Evolutionary conservation across 2,797 vertebrate genomes (phyloP).

Genomic region (Chelonia mydas): DNA sequence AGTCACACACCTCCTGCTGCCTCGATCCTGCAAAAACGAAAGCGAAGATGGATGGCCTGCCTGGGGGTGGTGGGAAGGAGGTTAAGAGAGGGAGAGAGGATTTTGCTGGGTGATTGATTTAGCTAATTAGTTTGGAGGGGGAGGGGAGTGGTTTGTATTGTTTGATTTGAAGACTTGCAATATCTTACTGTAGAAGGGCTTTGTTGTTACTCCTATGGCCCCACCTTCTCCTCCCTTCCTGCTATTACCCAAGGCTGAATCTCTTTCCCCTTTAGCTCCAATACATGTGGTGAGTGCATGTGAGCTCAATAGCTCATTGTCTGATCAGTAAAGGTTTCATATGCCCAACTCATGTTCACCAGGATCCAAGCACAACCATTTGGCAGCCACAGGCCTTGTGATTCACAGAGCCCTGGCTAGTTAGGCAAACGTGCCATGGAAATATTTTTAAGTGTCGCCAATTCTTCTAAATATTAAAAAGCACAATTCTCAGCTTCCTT

Average conservation of each 20-base stretch:
- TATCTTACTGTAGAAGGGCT: fast-evolving
- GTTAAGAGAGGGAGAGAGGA: neutral
- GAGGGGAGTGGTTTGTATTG: neutral
- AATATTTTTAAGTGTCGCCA: neutral
- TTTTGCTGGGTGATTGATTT: constrained; percentile 48
- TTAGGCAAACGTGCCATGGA: neutral
- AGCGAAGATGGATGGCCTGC: constrained; percentile 50
- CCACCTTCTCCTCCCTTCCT: neutral
- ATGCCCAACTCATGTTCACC: no score
- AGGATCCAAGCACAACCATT: no score
- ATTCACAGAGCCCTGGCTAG: neutral
- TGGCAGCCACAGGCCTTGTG: neutral
- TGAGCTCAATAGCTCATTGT: neutral
- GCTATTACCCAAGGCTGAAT: neutral
- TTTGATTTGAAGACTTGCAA: fast-evolving
- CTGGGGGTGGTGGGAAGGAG: neutral
- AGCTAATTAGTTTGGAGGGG: constrained; percentile 1
- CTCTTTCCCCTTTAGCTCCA: neutral
- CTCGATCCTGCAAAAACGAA: neutral
- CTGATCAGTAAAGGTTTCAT: neutral
- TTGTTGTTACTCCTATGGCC: neutral
- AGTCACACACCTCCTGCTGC: neutral
- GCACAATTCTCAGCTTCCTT: neutral
- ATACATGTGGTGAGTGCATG: neutral
- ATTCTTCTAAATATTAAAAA: neutral